phyloP scores from a whole-genome alignment of 2,888 invertebrate genomes.

The Psylliodes chrysocephalus region DNA sequence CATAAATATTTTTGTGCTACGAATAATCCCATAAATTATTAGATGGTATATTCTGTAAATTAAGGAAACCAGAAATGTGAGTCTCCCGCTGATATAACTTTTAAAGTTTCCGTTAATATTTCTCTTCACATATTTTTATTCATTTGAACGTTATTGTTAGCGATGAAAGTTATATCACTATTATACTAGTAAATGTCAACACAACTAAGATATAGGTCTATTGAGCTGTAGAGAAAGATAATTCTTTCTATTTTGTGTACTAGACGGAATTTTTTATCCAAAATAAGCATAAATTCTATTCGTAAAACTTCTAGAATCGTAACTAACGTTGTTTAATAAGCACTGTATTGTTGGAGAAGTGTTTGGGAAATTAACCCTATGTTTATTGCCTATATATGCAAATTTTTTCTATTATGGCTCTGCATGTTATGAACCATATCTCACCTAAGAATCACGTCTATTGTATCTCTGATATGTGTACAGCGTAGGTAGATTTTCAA shows the following conservation, averaged over 20 bases:
- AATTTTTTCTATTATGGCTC: slow-evolving; percentile 12
- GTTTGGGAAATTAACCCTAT: slow-evolving; percentile 16
- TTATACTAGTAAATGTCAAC: slow-evolving; percentile 25
- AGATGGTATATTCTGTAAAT: not conserved
- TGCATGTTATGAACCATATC: not conserved
- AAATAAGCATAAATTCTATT: slow-evolving; percentile 14
- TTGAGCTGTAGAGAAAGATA: slow-evolving; percentile 17
- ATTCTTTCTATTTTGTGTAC: slow-evolving; percentile 18
- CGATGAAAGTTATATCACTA: slow-evolving; percentile 29
- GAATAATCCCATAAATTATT: not conserved
- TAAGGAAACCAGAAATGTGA: not conserved
- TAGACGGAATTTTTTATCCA: slow-evolving; percentile 5
- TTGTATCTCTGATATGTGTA: slow-evolving; percentile 2
- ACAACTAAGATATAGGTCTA: slow-evolving; percentile 23
- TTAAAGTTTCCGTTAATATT: not conserved
- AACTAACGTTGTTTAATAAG: slow-evolving; percentile 21
- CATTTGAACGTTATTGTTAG: slow-evolving; percentile 23
- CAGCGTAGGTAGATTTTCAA: not conserved
- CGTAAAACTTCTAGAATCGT: slow-evolving; percentile 17
- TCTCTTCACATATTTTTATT: slow-evolving; percentile 16
- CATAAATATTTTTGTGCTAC: too few species aligned
- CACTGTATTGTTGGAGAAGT: slow-evolving; percentile 16
- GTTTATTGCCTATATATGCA: slow-evolving; percentile 15
- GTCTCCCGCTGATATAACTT: not conserved
- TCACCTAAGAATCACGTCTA: not conserved